Evolutionary conservation across 2,113 vertebrate genomes (phyloP).

Genomic region (Tragelaphus strepsiceros): DNA sequence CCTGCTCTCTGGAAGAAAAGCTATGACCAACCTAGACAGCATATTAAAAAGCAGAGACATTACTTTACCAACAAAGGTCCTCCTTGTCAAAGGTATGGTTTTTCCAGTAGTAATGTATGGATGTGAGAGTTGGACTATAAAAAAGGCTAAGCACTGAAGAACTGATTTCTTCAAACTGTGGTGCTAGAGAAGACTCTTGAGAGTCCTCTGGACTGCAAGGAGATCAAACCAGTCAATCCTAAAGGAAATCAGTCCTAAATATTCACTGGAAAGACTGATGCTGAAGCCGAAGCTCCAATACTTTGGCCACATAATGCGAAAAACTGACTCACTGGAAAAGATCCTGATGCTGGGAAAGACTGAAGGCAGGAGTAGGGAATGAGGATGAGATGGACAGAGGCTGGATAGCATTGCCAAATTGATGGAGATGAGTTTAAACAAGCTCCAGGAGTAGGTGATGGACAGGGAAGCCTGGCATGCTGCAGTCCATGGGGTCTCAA

Average conservation of each 20-base stretch:
- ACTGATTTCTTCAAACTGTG: not conserved
- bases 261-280: not conserved
- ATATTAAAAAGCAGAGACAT: not conserved
- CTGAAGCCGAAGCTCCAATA: not conserved
- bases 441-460: not conserved
- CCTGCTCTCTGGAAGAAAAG: not conserved
- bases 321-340: not conserved
- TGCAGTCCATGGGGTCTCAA: not conserved
- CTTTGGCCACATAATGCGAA: not conserved
- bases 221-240: not conserved
- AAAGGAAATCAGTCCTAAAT: not conserved
- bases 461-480: not conserved
- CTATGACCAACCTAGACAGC: not conserved
- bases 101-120: not conserved
- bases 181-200: not conserved
- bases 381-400: not conserved
- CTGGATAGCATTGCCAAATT: accelerated
- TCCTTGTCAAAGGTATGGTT: not conserved
- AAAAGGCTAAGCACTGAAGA: not conserved
- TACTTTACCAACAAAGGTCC: not conserved
- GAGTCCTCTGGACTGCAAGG: not conserved
- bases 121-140: not conserved
- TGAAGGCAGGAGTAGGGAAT: not conserved
- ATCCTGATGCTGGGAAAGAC: not conserved
- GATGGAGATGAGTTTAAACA: not conserved